Percentiles rank a stretch among this genome's conserved stretches.
phyloP scores from a whole-genome alignment of 2,888 invertebrate genomes.

The Ditylenchus weischeri region DNA sequence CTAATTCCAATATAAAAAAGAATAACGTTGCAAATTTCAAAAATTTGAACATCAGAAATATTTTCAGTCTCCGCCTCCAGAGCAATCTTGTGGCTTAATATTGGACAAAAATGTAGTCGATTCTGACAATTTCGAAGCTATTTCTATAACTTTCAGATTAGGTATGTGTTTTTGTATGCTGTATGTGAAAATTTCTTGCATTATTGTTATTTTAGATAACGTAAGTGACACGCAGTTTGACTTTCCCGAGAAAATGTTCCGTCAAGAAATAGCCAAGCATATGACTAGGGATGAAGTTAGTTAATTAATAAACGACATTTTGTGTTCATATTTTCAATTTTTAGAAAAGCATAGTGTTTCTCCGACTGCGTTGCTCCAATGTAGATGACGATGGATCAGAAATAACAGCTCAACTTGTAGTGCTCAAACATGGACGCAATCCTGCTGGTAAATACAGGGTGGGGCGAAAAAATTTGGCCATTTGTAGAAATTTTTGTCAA shows the following conservation, averaged over 20 bases:
- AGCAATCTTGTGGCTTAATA: constrained; percentile 21
- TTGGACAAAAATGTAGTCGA: constrained; percentile 3
- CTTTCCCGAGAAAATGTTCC: constrained; percentile 18
- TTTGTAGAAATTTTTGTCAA: no score
- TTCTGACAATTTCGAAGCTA: constrained; percentile 15
- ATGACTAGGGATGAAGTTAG: constrained; percentile 19
- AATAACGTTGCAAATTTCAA: no score
- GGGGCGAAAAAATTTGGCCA: no score
- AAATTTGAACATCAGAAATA: no score
- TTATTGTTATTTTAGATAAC: no score
- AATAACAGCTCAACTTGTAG: constrained; percentile 21
- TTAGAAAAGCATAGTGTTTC: constrained; percentile 24
- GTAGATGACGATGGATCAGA: constrained; percentile 10
- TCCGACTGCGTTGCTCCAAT: constrained; percentile 25
- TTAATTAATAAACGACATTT: neutral
- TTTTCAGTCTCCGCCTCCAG: constrained; percentile 23
- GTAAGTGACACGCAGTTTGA: constrained; percentile 2
- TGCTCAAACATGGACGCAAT: constrained; percentile 7
- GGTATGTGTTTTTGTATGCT: constrained; percentile 10
- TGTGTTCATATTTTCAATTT: neutral
- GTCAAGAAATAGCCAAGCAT: constrained; percentile 17
- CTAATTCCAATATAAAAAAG: no score
- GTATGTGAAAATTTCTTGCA: no score
- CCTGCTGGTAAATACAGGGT: neutral
- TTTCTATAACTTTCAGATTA: constrained; percentile 13